Conservation (phyloP, 64 coral and sea anemone genomes). For the Dendrophyllia cribrosa region DNA sequence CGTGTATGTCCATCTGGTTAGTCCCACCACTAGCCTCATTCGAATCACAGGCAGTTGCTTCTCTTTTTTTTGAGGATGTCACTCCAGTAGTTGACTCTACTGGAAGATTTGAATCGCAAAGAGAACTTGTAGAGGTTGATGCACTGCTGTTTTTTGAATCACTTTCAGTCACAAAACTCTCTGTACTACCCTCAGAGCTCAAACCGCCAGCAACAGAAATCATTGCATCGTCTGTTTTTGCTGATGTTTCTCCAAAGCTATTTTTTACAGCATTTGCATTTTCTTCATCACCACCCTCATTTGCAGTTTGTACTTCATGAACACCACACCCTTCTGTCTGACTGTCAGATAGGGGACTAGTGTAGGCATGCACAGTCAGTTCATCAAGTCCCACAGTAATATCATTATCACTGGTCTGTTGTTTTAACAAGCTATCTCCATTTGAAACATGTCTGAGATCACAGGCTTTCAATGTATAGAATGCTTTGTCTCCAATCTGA, state of each 20-base stretch:
- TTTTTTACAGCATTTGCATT: not conserved
- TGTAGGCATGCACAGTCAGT: not conserved
- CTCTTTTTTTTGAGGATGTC: not conserved
- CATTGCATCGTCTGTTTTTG: not conserved
- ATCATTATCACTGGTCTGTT: not conserved
- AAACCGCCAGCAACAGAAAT: not conserved
- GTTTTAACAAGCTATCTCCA: not conserved
- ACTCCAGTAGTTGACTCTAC: not conserved
- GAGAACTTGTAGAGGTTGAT: not conserved
- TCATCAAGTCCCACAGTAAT: conserved; percentile 16
- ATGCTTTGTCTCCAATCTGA: conserved; percentile 99
- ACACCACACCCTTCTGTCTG: conserved; percentile 28
- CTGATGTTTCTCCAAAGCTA: not conserved
- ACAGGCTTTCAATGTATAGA: conserved; percentile 83
- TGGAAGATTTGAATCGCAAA: not conserved
- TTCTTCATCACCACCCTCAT: not conserved
- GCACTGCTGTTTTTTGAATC: not conserved
- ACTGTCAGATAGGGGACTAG: conserved; percentile 5
- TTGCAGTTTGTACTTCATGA: not conserved
- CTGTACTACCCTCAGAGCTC: conserved; percentile 2
- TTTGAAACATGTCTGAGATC: conserved; percentile 52
- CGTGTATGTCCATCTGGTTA: conserved; percentile 25
- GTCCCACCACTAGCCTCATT: conserved; percentile 4
- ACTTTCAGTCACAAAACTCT: conserved; percentile 8
- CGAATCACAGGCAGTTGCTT: not conserved